Conservation (phyloP, 2,888 invertebrate species). For the Sepiola atlantica region DNA sequence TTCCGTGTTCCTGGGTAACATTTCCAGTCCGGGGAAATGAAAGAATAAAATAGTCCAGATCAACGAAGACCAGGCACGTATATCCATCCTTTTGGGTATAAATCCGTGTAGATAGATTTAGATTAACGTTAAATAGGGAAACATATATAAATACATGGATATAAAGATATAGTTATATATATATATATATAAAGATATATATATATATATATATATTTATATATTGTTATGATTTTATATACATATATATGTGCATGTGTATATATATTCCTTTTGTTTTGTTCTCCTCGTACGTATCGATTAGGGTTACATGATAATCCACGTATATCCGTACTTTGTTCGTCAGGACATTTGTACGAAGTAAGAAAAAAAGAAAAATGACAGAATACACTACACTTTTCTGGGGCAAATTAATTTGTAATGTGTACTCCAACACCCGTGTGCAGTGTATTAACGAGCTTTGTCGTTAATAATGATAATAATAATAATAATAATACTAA, state of each 20-base stretch:
- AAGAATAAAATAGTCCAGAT: neutral
- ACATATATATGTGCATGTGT: neutral
- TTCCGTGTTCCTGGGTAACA: neutral
- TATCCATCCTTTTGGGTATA: conserved; percentile 34
- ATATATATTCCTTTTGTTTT: neutral
- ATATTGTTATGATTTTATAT: neutral
- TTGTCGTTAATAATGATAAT: neutral
- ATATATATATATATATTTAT: neutral
- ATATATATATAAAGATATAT: neutral
- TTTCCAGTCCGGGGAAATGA: conserved; percentile 1
- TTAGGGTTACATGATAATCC: neutral
- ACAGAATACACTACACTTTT: neutral
- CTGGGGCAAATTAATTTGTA: neutral
- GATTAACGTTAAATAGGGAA: neutral
- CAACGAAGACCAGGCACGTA: conserved; percentile 41
- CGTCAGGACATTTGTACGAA: neutral
- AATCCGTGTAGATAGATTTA: conserved; percentile 32
- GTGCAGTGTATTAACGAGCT: neutral
- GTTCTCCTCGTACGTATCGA: neutral
- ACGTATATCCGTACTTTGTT: neutral
- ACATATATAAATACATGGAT: neutral
- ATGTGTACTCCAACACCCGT: neutral
- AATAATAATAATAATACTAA: neutral
- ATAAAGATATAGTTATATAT: neutral
- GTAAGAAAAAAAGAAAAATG: neutral